phyloP scores from a whole-genome alignment of 2,113 vertebrate genomes.

The Xerus inauris region DNA sequence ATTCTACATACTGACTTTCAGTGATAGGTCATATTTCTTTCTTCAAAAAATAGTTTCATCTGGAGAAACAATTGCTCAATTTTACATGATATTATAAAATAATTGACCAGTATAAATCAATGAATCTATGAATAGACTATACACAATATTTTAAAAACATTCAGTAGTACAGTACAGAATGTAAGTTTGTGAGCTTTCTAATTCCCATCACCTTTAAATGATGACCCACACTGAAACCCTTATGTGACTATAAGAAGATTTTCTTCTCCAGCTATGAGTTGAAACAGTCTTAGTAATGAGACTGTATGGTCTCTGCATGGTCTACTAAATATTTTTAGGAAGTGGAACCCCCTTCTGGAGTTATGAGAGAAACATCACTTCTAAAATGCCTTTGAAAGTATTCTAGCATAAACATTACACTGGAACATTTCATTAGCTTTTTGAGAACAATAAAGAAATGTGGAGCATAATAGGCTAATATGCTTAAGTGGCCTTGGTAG shows the following conservation, averaged over 20 bases:
- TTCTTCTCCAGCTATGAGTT: slow-evolving; percentile 50
- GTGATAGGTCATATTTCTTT: background rate
- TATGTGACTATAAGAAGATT: slow-evolving; percentile 44
- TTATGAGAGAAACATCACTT: slow-evolving; percentile 82
- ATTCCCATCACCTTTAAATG: background rate
- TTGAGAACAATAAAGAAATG: slow-evolving; percentile 83
- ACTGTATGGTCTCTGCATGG: slow-evolving; percentile 63
- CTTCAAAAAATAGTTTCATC: slow-evolving; percentile 18
- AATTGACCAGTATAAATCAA: background rate
- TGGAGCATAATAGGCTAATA: slow-evolving; percentile 83
- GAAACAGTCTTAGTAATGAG: slow-evolving; percentile 59
- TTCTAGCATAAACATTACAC: slow-evolving; percentile 80
- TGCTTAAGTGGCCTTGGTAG: slow-evolving; percentile 83
- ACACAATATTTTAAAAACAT: background rate
- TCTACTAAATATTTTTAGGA: slow-evolving; percentile 75
- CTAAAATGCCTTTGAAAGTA: slow-evolving; percentile 75
- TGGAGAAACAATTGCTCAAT: background rate
- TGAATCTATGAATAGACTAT: background rate
- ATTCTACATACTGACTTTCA: slow-evolving; percentile 8
- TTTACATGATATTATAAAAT: background rate
- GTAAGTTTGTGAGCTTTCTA: background rate
- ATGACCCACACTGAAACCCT: background rate
- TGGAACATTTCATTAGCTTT: slow-evolving; percentile 85
- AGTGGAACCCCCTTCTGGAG: slow-evolving; percentile 77
- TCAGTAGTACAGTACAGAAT: background rate